Evolutionary conservation across 2,113 vertebrate genomes (phyloP), one percentile per base, ranked within the genome.

Genomic region (Corythoichthys intestinalis): DNA sequence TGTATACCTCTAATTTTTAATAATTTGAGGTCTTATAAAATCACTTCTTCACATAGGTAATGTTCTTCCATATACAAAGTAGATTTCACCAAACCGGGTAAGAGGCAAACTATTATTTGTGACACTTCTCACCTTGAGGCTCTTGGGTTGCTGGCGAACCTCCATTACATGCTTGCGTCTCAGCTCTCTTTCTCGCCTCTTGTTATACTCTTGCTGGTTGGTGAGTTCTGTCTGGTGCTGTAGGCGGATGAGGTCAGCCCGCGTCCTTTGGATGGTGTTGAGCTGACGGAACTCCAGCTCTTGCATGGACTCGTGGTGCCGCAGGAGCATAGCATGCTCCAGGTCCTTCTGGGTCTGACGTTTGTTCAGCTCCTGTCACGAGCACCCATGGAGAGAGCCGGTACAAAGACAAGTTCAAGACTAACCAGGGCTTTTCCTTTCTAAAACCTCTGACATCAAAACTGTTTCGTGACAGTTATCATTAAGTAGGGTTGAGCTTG

Each of bases 161-260:
- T 99, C 97, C 96, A 98, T 97, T 70, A 95, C 96, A 28, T 99
- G 97, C 82, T 99, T 98, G 58, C 97, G 93, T 56, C 97, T 89
- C 74, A 98, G 91, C 87, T 99, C 97, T 53, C 97, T 86, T 91
- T 99, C 97, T 46, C 96, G 93, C 83, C 97, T 93, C 82, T 98
- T 99, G 90, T 99, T 99, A 90, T 99, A 99, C 20, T 99, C 97
- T 87, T 97, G 93, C 92, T 99, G 97, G 90, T 99, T 99, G 87
- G 95, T 97, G 81, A 98, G 97, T 89, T 99, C 97, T 0, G 96
- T 99, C 87, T 98, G 96, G 92, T 99, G 97, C 89, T 99, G 97
- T 72, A 97, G 90, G 37, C 95, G 93, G 80, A 94, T 98, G 82
- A 98, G 94, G 83, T 99, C 97, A 1, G 93, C 94, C 80, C 97